Conservation (phyloP, 1,140 invertebrate genomes). For the Meteorus sp. region DNA sequence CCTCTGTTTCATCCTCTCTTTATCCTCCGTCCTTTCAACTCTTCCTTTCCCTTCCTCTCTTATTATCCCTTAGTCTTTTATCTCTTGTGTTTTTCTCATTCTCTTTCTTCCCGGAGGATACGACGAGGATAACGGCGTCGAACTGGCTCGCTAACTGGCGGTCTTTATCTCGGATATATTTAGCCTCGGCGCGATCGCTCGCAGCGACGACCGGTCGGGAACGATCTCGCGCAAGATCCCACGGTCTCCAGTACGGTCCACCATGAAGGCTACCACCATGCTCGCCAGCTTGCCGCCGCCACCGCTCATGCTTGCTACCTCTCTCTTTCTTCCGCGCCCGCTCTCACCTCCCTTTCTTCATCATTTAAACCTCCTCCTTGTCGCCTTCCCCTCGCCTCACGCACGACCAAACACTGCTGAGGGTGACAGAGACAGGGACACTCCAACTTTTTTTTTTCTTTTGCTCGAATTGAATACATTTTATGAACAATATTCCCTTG, state of each 20-base stretch:
- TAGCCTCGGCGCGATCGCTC: slow-evolving; percentile 29
- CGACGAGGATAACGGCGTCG: slow-evolving; percentile 32
- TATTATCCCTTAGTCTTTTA: background rate
- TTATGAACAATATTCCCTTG: too few relatives aligned
- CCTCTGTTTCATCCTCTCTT: slow-evolving; percentile 7
- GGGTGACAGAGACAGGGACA: too few relatives aligned
- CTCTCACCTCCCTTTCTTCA: slow-evolving; percentile 2
- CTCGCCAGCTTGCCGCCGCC: slow-evolving; percentile 18
- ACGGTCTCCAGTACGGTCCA: slow-evolving; percentile 33
- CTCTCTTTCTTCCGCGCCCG: slow-evolving; percentile 9
- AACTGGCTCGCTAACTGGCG: slow-evolving; percentile 33
- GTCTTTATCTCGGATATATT: slow-evolving; percentile 36
- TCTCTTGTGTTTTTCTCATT: background rate
- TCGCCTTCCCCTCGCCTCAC: background rate
- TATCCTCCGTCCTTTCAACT: slow-evolving; percentile 10
- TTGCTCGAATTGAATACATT: too few relatives aligned
- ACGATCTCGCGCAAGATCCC: slow-evolving; percentile 29
- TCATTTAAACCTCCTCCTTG: background rate
- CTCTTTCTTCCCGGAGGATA: slow-evolving; percentile 9
- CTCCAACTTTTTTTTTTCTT: too few relatives aligned
- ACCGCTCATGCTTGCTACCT: slow-evolving; percentile 7
- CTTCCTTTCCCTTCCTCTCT: slow-evolving; percentile 6
- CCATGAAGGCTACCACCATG: slow-evolving; percentile 28
- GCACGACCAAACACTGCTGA: background rate
- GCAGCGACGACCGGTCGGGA: slow-evolving; percentile 31